Evolutionary conservation across 2,113 vertebrate genomes (phyloP).

Genomic region (Nicator chloris): DNA sequence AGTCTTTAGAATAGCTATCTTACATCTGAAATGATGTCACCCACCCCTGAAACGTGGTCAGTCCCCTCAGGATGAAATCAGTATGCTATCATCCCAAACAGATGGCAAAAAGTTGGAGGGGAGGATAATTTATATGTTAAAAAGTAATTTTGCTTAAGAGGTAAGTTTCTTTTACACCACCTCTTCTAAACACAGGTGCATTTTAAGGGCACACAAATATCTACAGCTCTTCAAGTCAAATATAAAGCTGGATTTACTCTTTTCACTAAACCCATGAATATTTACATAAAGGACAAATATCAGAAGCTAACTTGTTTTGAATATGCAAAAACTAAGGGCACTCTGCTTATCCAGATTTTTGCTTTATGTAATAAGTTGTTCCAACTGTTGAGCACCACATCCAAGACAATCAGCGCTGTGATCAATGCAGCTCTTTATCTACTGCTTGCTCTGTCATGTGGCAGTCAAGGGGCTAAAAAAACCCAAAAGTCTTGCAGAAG

Average conservation of each 20-base stretch:
- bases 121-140: background rate
- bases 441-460: constrained; percentile 54
- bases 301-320: background rate
- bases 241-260: background rate
- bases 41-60: background rate
- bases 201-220: background rate
- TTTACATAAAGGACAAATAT: background rate
- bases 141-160: background rate
- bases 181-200: background rate
- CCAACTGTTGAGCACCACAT: background rate
- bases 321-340: background rate
- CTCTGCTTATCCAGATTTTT: background rate
- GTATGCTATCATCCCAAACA: background rate
- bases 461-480: constrained; percentile 39
- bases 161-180: background rate
- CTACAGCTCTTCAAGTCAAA: background rate
- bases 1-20: background rate
- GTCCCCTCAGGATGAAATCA: background rate
- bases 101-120: background rate
- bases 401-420: background rate
- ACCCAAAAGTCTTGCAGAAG: background rate
- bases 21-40: background rate
- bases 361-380: background rate
- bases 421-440: constrained; percentile 34
- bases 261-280: background rate